Percentiles rank a stretch among this genome's conserved stretches.
Conservation (phyloP, 2,113 vertebrate species). For the Takifugu bimaculatus region DNA sequence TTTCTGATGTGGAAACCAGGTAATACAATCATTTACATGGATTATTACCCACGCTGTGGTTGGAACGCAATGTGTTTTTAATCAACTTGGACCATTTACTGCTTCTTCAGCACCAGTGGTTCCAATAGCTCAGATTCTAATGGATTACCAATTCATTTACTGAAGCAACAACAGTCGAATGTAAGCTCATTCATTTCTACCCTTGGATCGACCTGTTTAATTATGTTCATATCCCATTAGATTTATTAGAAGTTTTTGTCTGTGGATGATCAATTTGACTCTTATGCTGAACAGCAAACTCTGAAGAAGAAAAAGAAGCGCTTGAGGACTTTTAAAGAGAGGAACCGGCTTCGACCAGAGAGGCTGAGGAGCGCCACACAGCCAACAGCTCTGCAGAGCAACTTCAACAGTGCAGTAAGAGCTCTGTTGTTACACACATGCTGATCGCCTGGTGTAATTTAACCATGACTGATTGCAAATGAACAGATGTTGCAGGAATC, state of each 20-base stretch:
- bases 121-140: constrained; percentile 87
- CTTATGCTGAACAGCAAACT: constrained; percentile 25
- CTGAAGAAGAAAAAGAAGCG: constrained; percentile 67
- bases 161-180: constrained; percentile 35
- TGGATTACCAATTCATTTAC: constrained; percentile 71
- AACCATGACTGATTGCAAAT: neutral
- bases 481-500: constrained; percentile 42
- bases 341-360: constrained; percentile 60
- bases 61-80: neutral
- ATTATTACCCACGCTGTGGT: neutral
- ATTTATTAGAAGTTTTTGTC: neutral
- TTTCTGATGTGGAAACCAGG: constrained; percentile 89
- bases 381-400: constrained; percentile 24
- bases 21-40: constrained; percentile 32
- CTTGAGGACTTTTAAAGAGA: constrained; percentile 72
- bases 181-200: constrained; percentile 26
- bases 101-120: constrained; percentile 79
- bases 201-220: neutral
- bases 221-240: too few species aligned
- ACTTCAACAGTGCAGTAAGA: constrained; percentile 33
- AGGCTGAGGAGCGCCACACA: constrained; percentile 3
- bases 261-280: constrained; percentile 2
- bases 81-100: constrained; percentile 8
- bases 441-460: neutral
- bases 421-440: neutral